A percentile compares a stretch with the other conserved stretches of the same genome.
Conservation (phyloP, 2,113 vertebrate genomes). For the Rhegmatorhina hoffmannsi region DNA sequence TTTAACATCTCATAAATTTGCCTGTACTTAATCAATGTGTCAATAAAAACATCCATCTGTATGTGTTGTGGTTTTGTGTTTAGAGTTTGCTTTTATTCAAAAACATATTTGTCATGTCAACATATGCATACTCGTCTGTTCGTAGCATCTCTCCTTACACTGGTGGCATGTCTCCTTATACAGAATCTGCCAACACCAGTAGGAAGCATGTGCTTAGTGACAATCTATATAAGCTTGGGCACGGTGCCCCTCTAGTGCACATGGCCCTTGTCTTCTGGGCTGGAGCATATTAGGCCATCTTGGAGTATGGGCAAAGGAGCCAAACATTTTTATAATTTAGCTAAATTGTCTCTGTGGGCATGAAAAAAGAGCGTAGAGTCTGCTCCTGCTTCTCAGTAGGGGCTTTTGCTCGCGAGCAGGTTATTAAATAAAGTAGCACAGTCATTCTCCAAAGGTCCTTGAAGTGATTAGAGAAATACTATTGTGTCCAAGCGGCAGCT, state of each 20-base stretch:
- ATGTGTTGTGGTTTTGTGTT: slow-evolving; percentile 3
- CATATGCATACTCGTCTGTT: background rate
- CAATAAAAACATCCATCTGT: background rate
- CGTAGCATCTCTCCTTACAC: background rate
- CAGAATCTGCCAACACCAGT: background rate
- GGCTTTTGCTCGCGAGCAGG: background rate
- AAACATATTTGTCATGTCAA: background rate
- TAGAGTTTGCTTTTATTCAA: background rate
- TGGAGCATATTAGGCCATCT: background rate
- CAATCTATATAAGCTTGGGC: background rate
- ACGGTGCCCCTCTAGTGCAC: fast-evolving
- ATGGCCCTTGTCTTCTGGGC: background rate
- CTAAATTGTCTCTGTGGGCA: background rate
- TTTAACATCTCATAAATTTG: slow-evolving; percentile 65
- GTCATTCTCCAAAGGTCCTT: background rate
- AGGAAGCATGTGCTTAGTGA: background rate
- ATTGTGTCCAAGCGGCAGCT: background rate
- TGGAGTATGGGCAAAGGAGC: background rate
- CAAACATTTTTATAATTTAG: background rate
- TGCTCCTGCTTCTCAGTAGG: background rate
- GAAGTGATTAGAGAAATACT: background rate
- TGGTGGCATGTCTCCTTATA: background rate
- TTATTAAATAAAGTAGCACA: background rate
- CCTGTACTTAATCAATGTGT: background rate
- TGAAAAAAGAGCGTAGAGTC: background rate